Base-by-base conservation (phyloP, 2,797 vertebrate species). In the Micropoecilia bifurca region DNA sequence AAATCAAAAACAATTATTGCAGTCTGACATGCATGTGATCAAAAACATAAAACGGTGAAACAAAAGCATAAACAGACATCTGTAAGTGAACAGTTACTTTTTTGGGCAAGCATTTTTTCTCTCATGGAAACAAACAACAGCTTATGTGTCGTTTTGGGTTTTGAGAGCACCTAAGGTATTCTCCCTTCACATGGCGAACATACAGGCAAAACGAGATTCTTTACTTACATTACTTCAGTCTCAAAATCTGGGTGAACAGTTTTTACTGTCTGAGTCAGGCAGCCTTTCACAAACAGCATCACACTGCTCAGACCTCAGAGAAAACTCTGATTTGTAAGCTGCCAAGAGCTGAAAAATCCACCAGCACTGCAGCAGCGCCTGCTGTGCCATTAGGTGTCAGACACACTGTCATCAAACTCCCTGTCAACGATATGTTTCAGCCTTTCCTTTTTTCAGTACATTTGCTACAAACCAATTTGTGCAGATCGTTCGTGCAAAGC, bases 131-230 rank as follows among this genome's bases (percentile, higher is more conserved):
- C 43, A 13, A 5, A 20, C 36, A 75, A 76, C 82, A 74, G 77
- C 25, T 53, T 28, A 6, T 82, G 79, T 75, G 84, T 73, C 73
- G 39, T 18, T 68, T 46, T 61, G 78, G 75, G 69, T 88, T 86
- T 91, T 84, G 80, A 69, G 89, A 93, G 87, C 88, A 90, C 87
- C 89, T 90, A 90, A 85, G 92, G 87, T 92, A 92, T 91, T 87
- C 83, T 77, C 57, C 41, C 73, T 73, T 47, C n/a, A 14, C 66
- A 80, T 78, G 3, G 72, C n/a, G 6, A 50, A 50, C 18, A 50
- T 22, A 50, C 48, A 50, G 18, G 48, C 48, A 50, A 50, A 79
- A 50, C 8, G 18, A 87, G 66, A 73, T 41, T 12, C 73, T 80
- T 43, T 41, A 45, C 22, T 8, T n/a, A 22, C 16, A 12, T 39